Evolutionary conservation across 2,113 vertebrate species (phyloP).

Genomic region (Menura novaehollandiae): DNA sequence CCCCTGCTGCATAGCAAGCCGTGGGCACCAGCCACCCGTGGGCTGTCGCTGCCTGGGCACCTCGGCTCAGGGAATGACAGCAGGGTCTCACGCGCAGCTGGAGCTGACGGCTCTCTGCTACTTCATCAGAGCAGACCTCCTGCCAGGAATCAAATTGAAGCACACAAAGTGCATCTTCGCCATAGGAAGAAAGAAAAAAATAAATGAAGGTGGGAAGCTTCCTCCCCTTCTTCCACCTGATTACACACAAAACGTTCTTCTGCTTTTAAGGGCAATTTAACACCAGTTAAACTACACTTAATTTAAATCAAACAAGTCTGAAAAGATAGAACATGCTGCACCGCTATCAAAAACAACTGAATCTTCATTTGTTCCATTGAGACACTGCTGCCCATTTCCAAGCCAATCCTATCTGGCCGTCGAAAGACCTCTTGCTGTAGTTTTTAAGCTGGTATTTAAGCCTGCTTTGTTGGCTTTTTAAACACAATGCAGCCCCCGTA

Average conservation of each 20-base stretch:
- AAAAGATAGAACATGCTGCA: background rate
- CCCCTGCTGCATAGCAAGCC: fast-evolving
- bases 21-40: fast-evolving
- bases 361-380: background rate
- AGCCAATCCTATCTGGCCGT: background rate
- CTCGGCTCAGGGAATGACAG: background rate
- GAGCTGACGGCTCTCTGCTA: background rate
- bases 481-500: background rate
- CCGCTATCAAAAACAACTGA: slow-evolving; percentile 18
- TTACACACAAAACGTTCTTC: background rate
- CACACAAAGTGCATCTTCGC: background rate
- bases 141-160: background rate
- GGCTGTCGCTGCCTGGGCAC: background rate
- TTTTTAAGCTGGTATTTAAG: background rate
- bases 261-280: slow-evolving; percentile 51
- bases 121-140: background rate
- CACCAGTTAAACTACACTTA: slow-evolving; percentile 1
- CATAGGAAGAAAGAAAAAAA: background rate
- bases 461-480: background rate
- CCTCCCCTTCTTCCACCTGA: background rate
- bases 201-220: background rate
- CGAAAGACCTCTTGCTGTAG: background rate
- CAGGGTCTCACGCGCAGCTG: background rate
- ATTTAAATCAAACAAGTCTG: slow-evolving; percentile 45
- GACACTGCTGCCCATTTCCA: background rate